Conservation (phyloP, 1,140 invertebrate genomes). For the Sitodiplosis mosellana region DNA sequence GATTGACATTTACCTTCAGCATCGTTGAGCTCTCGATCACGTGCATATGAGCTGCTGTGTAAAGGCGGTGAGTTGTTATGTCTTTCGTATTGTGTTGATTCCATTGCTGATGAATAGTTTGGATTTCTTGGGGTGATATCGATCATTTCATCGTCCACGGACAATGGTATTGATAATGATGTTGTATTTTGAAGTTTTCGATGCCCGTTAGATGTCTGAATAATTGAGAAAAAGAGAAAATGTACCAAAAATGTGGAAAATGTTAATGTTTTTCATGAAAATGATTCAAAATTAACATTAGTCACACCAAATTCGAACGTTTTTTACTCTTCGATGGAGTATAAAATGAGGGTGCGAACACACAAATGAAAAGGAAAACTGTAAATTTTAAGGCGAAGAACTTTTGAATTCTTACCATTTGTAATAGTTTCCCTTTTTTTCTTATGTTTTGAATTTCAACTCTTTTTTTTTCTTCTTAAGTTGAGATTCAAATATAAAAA, state of each 20-base stretch:
- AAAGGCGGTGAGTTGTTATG: constrained; percentile 17
- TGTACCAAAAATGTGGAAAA: background rate
- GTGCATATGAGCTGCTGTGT: constrained; percentile 14
- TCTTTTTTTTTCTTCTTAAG: no score
- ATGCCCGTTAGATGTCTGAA: constrained; percentile 12
- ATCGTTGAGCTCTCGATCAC: constrained; percentile 12
- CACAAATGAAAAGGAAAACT: no score
- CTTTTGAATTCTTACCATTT: no score
- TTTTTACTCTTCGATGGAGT: no score
- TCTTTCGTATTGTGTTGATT: constrained; percentile 15
- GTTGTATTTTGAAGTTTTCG: constrained; percentile 15
- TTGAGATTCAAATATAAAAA: no score
- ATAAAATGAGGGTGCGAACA: no score
- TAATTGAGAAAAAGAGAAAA: constrained; percentile 1
- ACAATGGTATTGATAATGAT: constrained; percentile 18
- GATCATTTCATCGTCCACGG: constrained; percentile 43
- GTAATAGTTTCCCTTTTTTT: no score
- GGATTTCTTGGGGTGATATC: constrained; percentile 30
- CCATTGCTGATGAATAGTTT: constrained; percentile 1
- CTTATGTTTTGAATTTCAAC: no score
- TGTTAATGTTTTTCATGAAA: no score
- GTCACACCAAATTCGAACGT: no score
- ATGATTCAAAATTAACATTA: no score
- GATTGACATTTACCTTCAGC: constrained; percentile 14
- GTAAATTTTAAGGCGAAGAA: no score